Evolutionary conservation across 2,113 vertebrate species (phyloP), one percentile per base, ranked within the genome.

Genomic region (Dascyllus trimaculatus): DNA sequence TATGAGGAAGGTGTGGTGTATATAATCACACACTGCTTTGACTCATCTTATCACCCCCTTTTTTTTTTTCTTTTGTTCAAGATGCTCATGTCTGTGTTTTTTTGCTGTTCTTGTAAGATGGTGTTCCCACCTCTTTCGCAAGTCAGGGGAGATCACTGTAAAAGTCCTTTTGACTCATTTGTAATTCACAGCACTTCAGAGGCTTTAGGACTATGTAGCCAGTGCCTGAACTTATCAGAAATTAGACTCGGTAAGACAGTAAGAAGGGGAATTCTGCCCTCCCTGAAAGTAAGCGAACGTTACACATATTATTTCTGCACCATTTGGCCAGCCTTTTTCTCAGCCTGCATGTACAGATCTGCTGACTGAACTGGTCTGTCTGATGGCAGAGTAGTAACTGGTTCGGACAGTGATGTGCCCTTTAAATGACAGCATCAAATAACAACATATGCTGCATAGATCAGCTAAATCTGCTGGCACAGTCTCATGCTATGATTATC

Each of bases 271-370:
- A 71, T 48, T 53, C 58, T 63, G 61, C 75, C 32, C 75, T 71
- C 58, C 53, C 46, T 74, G 60, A 69, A 81, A 76, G 73, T 72
- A 71, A 60, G 56, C 72, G 76, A 72, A 68, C 82, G 85, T 87
- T 81, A 82, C 79, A 75, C 76, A 32, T 63, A 72, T 89, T 84
- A 85, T 82, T 77, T 90, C 78, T 84, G 85, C 88, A 85, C 81
- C 90, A 90, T 92, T 92, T 91, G 72, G 75, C 57, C 64, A 32
- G 67, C 64, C 71, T 70, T 71, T 78, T 73, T 78, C 81, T 81
- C 75, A 59, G 64, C 54, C 5, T 74, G 69, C 74, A 61, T 51
- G 22, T 64, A 56, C 54, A 69, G 58, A 76, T 74, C 26, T 80
- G 72, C 81, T 83, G 83, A 88, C 71, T 83, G 80, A 76, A 85